These are phyloP conservation scores for Ostrea denselamellosa DNA, from an alignment of 1,140 invertebrate species.

Conservation along the genomic window DNA sequence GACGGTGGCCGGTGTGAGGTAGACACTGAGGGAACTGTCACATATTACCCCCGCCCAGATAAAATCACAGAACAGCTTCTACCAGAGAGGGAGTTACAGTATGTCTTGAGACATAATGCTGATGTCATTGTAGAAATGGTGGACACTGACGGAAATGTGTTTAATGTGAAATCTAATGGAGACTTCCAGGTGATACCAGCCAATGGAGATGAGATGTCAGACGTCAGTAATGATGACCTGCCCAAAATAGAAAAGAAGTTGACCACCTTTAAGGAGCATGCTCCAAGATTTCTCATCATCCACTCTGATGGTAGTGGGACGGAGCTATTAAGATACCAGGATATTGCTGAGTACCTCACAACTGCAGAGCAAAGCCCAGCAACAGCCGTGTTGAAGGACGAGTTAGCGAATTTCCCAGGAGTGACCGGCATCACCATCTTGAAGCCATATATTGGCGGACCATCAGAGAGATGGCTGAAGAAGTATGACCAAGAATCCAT, in stretches of 20 bases:
- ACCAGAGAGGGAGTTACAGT: conserved; percentile 69
- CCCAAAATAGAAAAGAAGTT: conserved; percentile 61
- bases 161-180: conserved; percentile 73
- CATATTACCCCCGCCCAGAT: conserved; percentile 71
- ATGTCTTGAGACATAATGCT: conserved; percentile 74
- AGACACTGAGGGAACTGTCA: conserved; percentile 66
- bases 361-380: conserved; percentile 74
- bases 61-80: conserved; percentile 69
- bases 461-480: conserved; percentile 75
- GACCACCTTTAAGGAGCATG: conserved; percentile 70
- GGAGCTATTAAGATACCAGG: conserved; percentile 75
- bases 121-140: conserved; percentile 75
- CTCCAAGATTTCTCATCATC: conserved; percentile 77
- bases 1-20: conserved; percentile 74
- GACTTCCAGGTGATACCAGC: conserved; percentile 65
- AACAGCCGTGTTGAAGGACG: conserved; percentile 75
- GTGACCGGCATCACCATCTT: conserved; percentile 75
- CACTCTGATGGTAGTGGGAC: conserved; percentile 77
- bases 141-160: conserved; percentile 75
- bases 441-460: conserved; percentile 70
- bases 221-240: conserved; percentile 65
- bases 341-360: conserved; percentile 74
- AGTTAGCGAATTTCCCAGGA: conserved; percentile 74
- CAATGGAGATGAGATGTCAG: conserved; percentile 66
- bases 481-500: conserved; percentile 76